Percentiles rank a stretch among this genome's conserved stretches.
Evolutionary conservation across 2,888 invertebrate genomes (phyloP).

Genomic region (Plutella xylostella): DNA sequence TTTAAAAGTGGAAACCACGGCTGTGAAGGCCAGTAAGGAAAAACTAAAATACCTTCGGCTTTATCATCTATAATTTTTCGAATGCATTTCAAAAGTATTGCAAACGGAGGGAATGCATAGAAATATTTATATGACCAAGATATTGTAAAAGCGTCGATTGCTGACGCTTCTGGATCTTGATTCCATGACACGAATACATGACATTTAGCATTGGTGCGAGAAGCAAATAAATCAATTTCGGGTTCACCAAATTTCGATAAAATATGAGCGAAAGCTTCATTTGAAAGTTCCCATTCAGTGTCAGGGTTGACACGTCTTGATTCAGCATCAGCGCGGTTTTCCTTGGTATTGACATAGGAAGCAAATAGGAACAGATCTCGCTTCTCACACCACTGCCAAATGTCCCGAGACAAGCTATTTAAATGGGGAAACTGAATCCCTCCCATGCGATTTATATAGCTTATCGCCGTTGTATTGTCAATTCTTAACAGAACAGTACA

Average conservation of each 20-base stretch:
- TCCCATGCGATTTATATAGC: constrained; percentile 6
- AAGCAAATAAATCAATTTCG: constrained; percentile 16
- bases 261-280: background rate
- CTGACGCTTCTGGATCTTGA: constrained; percentile 14
- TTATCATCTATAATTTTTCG: too few relatives aligned
- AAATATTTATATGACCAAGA: constrained; percentile 12
- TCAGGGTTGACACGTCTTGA: constrained; percentile 16
- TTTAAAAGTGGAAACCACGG: constrained; percentile 26
- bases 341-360: constrained; percentile 4
- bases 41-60: constrained; percentile 25
- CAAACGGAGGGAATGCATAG: constrained; percentile 19
- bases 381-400: constrained; percentile 7
- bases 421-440: constrained; percentile 5
- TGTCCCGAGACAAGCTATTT: background rate
- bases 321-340: constrained; percentile 17
- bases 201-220: constrained; percentile 14
- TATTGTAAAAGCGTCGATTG: constrained; percentile 12
- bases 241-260: constrained; percentile 14
- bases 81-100: constrained; percentile 10
- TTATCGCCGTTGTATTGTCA: constrained; percentile 8
- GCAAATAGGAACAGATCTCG: background rate
- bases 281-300: background rate
- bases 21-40: constrained; percentile 24
- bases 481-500: constrained; percentile 5
- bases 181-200: constrained; percentile 5